Evolutionary conservation across 2,113 vertebrate species (phyloP), one percentile per base, ranked within the genome.

Genomic region (Eubucco bourcierii): DNA sequence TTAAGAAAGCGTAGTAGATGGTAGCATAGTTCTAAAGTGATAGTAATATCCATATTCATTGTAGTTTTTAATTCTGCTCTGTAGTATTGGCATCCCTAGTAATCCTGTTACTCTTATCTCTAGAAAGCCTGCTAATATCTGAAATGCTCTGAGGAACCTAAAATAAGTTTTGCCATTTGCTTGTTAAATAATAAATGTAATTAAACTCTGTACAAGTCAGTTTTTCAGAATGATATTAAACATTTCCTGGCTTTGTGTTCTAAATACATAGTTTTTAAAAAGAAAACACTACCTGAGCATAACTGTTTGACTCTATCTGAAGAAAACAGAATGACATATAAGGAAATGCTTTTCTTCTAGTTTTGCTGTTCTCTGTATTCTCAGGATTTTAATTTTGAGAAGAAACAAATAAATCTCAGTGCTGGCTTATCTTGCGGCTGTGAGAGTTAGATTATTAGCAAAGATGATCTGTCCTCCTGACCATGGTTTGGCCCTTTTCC

Each of bases 61-160:
- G 93, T 95, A 93, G 78, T 68, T 90, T 94, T 95, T 84, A 92
- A 94, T 94, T 88, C 74, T 91, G 72, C 73, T 72, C 67, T 96
- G 60, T 87, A 85, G 74, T 94, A 88, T 79, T 67, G 29, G 65
- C 80, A 76, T 89, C 93, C 95, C 76, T 95, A 75, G 73, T 86
- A 81, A 92, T 75, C 74, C 77, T 80, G 67, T 97, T 97, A 84
- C 80, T 87, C 80, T 84, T 93, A 80, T 84, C 94, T 93, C 86
- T 73, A 58, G 75, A 92, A 96, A 89, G 94, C 87, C 92, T 95
- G 90, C 80, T 97, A 92, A 94, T 97, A 95, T 90, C 79, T 87
- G 80, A 95, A 87, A 76, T 88, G 92, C 83, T 94, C 75, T 93
- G 87, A 95, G 63, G 87, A 95, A 89, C 79, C 90, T 94, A 94